Conservation (phyloP, 2,113 vertebrate species). For the Eurystomus gularis region DNA sequence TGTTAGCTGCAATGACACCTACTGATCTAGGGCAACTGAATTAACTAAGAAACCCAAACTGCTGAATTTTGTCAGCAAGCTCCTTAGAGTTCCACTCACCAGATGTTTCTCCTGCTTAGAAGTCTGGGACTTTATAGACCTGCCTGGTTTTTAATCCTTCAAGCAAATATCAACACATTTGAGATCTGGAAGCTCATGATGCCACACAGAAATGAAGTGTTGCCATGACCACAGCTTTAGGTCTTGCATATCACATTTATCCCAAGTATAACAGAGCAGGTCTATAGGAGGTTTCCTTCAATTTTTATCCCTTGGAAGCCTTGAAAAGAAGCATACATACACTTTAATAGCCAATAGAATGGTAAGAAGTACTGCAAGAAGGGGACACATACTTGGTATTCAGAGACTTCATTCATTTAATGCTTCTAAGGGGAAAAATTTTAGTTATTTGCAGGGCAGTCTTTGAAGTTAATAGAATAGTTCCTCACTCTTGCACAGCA, state of each 20-base stretch:
- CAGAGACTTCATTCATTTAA: slow-evolving; percentile 2
- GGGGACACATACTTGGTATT: slow-evolving; percentile 11
- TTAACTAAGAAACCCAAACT: slow-evolving; percentile 63
- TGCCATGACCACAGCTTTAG: slow-evolving; percentile 63
- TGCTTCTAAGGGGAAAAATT: background rate
- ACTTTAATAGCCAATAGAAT: background rate
- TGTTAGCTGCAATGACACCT: slow-evolving; percentile 42
- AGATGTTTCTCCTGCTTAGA: slow-evolving; percentile 71
- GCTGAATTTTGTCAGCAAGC: slow-evolving; percentile 32
- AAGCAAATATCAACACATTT: slow-evolving; percentile 75
- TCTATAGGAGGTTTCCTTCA: background rate
- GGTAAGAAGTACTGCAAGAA: slow-evolving; percentile 19
- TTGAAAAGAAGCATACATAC: background rate
- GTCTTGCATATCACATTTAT: background rate
- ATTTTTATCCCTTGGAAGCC: slow-evolving; percentile 17
- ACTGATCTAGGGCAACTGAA: slow-evolving; percentile 35
- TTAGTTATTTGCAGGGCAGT: background rate
- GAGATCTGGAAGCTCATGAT: slow-evolving; percentile 58
- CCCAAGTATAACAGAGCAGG: background rate
- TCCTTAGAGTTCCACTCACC: slow-evolving; percentile 50
- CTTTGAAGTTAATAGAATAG: slow-evolving; percentile 11
- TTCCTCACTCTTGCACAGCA: background rate
- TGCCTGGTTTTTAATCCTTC: slow-evolving; percentile 72
- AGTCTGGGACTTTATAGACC: slow-evolving; percentile 46
- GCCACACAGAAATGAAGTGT: slow-evolving; percentile 45